Evolutionary conservation across 1,140 invertebrate species (phyloP).

Genomic region (Bactericera cockerelli): DNA sequence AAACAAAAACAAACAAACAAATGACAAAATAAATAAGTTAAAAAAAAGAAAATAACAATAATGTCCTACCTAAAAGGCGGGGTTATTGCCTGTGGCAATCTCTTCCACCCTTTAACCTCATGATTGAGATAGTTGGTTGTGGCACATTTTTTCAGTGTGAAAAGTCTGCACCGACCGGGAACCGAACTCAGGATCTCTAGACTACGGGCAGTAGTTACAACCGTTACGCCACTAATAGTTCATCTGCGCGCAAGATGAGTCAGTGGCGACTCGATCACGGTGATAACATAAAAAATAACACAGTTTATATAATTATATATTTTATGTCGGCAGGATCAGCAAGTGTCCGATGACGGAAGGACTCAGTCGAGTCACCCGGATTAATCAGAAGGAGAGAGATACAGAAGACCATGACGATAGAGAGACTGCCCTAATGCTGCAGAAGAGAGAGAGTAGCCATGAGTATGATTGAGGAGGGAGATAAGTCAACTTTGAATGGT

Average conservation of each 20-base stretch:
- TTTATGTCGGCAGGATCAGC: constrained; percentile 22
- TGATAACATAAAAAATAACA: not conserved
- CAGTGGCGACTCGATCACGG: not conserved
- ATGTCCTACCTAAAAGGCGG: too few species aligned
- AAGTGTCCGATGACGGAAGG: constrained; percentile 36
- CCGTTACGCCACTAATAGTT: too few species aligned
- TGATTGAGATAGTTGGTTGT: too few species aligned
- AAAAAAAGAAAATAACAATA: too few species aligned
- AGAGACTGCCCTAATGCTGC: constrained; percentile 36
- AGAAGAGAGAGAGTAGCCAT: constrained; percentile 50
- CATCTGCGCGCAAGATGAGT: not conserved
- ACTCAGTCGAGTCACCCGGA: constrained; percentile 31
- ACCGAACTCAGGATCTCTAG: too few species aligned
- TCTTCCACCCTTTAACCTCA: too few species aligned
- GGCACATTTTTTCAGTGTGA: too few species aligned
- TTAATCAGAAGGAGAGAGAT: constrained; percentile 35
- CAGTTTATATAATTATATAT: not conserved
- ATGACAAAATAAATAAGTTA: too few species aligned
- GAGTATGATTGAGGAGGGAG: constrained; percentile 48
- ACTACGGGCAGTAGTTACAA: too few species aligned
- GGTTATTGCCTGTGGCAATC: too few species aligned
- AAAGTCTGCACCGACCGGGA: too few species aligned
- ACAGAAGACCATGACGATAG: constrained; percentile 40
- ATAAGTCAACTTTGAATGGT: not conserved
- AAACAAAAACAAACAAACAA: too few species aligned